Evolutionary conservation across 2,888 invertebrate species (phyloP).

Genomic region (Cephus sareptanus): DNA sequence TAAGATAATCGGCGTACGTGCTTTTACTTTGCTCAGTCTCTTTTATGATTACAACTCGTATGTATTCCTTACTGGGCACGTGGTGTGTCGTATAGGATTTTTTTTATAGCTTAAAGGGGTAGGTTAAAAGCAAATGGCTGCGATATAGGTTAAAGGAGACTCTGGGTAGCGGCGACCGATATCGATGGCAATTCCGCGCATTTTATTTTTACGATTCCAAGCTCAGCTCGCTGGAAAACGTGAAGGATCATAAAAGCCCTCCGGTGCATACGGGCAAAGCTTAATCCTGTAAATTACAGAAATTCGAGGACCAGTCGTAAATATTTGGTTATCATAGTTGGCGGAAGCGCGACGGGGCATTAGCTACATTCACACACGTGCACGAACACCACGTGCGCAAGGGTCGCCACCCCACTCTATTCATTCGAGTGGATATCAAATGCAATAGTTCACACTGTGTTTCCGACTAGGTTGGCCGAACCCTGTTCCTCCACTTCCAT

Average conservation of each 20-base stretch:
- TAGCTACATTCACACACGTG: slow-evolving; percentile 48
- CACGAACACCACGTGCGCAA: not conserved
- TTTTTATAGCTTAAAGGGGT: not conserved
- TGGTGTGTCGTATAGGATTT: not conserved
- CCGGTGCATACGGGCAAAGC: not conserved
- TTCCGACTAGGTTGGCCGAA: not conserved
- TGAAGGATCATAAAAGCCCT: not conserved
- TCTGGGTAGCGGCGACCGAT: not conserved
- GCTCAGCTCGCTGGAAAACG: not conserved
- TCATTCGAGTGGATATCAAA: slow-evolving; percentile 61
- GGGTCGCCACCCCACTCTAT: slow-evolving; percentile 36
- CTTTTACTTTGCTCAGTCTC: not conserved
- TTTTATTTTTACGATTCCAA: slow-evolving; percentile 1
- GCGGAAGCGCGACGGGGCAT: slow-evolving; percentile 54
- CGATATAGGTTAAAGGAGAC: not conserved
- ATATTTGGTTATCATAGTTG: slow-evolving; percentile 63
- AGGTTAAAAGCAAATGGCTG: not conserved
- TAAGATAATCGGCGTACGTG: not conserved
- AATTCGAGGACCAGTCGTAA: slow-evolving; percentile 55
- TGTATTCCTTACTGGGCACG: not conserved
- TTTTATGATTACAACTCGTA: not conserved
- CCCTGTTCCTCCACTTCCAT: not conserved
- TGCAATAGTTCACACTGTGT: slow-evolving; percentile 55
- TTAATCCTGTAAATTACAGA: slow-evolving; percentile 53
- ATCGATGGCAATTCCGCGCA: not conserved